Evolutionary conservation across 1,140 invertebrate genomes (phyloP).

Genomic region (Diorhabda elongata): DNA sequence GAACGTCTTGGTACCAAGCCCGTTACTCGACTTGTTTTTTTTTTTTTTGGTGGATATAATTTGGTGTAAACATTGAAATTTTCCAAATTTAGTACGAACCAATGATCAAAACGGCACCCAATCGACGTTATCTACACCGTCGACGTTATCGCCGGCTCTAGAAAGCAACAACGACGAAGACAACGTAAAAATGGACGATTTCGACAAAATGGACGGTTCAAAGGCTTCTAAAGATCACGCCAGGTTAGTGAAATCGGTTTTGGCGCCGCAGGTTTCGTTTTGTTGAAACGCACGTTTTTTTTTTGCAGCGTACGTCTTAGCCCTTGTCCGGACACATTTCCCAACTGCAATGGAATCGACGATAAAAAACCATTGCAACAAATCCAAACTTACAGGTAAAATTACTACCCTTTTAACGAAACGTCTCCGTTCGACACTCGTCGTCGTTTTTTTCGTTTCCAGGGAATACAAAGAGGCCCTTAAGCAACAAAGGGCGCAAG

Average conservation of each 20-base stretch:
- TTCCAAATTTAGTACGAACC: conserved; percentile 46
- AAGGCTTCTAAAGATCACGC: conserved; percentile 17
- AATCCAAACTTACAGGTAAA: conserved; percentile 79
- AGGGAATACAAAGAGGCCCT: conserved; percentile 86
- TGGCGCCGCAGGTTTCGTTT: not conserved
- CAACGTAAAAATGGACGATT: conserved; percentile 22
- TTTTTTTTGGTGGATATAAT: not conserved
- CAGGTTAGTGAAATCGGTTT: conserved; percentile 21
- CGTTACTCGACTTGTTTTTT: not conserved
- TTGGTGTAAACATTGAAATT: not conserved
- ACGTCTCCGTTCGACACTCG: not conserved
- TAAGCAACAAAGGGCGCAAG: conserved; percentile 74
- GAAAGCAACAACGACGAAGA: conserved; percentile 54
- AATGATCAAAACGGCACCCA: conserved; percentile 48
- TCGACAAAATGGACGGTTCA: conserved; percentile 23
- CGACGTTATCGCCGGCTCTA: conserved; percentile 57
- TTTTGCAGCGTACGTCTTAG: conserved; percentile 42
- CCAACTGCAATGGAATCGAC: conserved; percentile 49
- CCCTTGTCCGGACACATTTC: conserved; percentile 36
- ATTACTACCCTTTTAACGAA: conserved; percentile 25
- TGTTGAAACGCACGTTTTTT: not conserved
- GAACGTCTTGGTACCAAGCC: too few species aligned
- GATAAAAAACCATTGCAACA: conserved; percentile 68
- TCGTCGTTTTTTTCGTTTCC: not conserved
- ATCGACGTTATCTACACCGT: conserved; percentile 57